Base-by-base conservation (phyloP, 2,797 vertebrate genomes). In the Vespertilio murinus region DNA sequence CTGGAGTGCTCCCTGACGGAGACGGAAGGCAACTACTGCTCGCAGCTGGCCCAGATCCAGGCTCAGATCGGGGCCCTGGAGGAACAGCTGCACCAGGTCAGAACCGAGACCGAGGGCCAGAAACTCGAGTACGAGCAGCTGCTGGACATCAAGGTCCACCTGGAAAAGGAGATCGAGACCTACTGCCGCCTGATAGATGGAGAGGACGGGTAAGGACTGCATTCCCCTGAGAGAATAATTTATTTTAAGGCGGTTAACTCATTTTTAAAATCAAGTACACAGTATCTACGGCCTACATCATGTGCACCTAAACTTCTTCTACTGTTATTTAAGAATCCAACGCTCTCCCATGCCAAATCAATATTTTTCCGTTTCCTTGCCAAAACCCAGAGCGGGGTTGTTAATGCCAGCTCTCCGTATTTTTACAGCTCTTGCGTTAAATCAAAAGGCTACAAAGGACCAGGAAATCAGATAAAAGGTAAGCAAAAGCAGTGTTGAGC, bases 131-230 rank as follows among this genome's bases (percentile, higher is more conserved):
- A 98, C 0, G 93, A 96, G 56, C 96, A 96, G 30, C 97, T 98
- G 12, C 95, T 98, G 1, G 96, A 97, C 20, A 83, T 97, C 93
- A 97, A 97, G 90, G 86, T 75, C 45, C 94, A 96, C 80, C 95
- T 98, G 17, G 97, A 98, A 56, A 96, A 88, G 28, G 97, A 98
- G 45, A 98, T 98, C 0, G 96, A 97, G 91, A 97, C 95, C 78
- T 98, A 98, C 42, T 97, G 97, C 52, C 91, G 8, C 91, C 95
- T 98, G 77, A 96, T 98, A 6, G 96, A 96, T 1, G 97, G 97
- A 64, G 97, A 98, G 1, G 61, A 95, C 42, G 93, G 74, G 97
- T 98, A 93, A 87, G 96, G 11, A 49, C 33, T 22, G 1, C 64
- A n/a, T 90, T 69, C 65, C 49, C 12, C 5, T 54, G 13, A 91